A percentile compares a stretch with the other conserved stretches of the same genome.
These are phyloP conservation scores for Pseudococcus viburni DNA, from an alignment of 2,888 invertebrate genomes.

Conservation along the genomic window DNA sequence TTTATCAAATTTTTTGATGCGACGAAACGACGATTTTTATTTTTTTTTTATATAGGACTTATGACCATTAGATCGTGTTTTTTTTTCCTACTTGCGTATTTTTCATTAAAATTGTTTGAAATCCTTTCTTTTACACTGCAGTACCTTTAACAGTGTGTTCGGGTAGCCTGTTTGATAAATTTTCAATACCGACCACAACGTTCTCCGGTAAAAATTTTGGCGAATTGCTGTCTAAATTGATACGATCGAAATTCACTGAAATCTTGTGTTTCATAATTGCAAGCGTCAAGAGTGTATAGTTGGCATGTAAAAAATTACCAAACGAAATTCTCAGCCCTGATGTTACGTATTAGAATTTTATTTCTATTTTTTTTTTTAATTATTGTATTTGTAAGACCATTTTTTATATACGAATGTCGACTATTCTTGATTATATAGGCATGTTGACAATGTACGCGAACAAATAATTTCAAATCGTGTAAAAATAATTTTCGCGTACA, in stretches of 20 bases:
- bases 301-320: not conserved
- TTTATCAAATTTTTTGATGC: not conserved
- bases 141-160: conserved; percentile 39
- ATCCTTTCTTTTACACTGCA: conserved; percentile 56
- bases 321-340: not conserved
- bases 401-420: conserved; percentile 9
- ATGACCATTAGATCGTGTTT: not conserved
- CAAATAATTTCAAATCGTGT: too few species aligned
- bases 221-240: not conserved
- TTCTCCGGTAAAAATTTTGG: not conserved
- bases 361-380: not conserved
- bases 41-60: not conserved
- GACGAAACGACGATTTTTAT: not conserved
- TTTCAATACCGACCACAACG: conserved; percentile 36
- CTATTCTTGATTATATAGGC: not conserved
- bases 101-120: not conserved
- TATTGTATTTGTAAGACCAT: not conserved
- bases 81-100: not conserved
- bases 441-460: not conserved
- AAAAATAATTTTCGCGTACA: not conserved
- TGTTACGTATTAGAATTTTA: conserved; percentile 7
- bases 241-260: not conserved
- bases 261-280: not conserved
- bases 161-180: not conserved
- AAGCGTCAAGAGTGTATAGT: not conserved